Evolutionary conservation across 1,140 invertebrate species (phyloP).

Genomic region (Drosophila truncata): DNA sequence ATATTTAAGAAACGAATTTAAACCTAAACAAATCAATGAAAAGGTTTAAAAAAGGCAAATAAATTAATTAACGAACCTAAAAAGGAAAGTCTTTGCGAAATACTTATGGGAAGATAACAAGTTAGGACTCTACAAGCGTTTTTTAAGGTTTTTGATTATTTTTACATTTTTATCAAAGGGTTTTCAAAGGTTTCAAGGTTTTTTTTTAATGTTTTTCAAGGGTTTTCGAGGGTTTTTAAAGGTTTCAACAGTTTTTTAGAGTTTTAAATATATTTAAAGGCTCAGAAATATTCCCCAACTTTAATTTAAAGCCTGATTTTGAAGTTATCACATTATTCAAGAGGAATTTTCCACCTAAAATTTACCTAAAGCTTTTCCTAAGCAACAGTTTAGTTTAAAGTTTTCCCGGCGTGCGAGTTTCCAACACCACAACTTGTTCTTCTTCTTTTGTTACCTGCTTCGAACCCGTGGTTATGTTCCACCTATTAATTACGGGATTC

Average conservation of each 20-base stretch:
- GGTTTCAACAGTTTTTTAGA: background rate
- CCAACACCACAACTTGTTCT: constrained; percentile 4
- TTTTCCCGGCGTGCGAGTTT: constrained; percentile 4
- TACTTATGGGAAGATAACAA: background rate
- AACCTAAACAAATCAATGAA: background rate
- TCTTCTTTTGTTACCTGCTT: background rate
- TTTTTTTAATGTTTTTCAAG: background rate
- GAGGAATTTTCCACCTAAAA: background rate
- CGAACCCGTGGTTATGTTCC: constrained; percentile 23
- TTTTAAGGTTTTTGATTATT: background rate
- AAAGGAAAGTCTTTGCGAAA: background rate
- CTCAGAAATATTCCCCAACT: background rate
- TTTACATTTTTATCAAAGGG: no score
- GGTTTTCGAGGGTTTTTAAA: background rate
- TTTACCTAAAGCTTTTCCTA: background rate
- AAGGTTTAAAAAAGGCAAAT: background rate
- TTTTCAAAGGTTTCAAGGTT: background rate
- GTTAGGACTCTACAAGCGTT: no score
- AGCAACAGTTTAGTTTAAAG: constrained; percentile 19
- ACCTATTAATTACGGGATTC: constrained; percentile 27
- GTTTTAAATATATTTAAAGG: background rate
- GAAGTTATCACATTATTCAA: constrained; percentile 5
- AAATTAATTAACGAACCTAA: background rate
- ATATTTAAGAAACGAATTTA: background rate
- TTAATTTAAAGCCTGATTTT: no score